Evolutionary conservation across 2,888 invertebrate genomes (phyloP).

Genomic region (Anaspis maculata): DNA sequence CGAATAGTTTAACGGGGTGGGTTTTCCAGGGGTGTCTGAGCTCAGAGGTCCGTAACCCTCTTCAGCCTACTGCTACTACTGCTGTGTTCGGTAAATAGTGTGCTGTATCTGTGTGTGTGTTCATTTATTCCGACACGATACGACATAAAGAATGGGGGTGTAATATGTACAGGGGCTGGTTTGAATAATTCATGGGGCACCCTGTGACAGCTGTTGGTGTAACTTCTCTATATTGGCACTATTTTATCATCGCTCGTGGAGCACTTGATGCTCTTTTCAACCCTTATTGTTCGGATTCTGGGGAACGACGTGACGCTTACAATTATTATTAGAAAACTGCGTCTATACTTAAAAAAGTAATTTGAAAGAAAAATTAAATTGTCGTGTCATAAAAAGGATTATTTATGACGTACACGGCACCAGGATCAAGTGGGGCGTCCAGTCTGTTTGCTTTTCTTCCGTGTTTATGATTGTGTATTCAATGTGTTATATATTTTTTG

Average conservation of each 20-base stretch:
- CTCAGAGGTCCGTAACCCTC: not conserved
- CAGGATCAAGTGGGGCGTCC: no score
- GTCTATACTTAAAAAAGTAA: no score
- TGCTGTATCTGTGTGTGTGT: constrained; percentile 14
- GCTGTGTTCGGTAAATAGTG: constrained; percentile 26
- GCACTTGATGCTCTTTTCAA: constrained; percentile 22
- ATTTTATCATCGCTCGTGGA: constrained; percentile 24
- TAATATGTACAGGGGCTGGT: constrained; percentile 31
- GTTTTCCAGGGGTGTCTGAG: constrained; percentile 4
- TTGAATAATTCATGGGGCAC: constrained; percentile 36
- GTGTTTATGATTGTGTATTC: no score
- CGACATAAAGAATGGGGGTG: constrained; percentile 34
- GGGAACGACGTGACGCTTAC: no score
- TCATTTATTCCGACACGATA: constrained; percentile 32
- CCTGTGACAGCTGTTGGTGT: constrained; percentile 32
- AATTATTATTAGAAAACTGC: no score
- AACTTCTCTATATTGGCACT: constrained; percentile 28
- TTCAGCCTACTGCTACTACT: constrained; percentile 9
- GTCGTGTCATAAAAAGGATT: no score
- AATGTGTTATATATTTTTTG: no score
- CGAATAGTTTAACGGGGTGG: constrained; percentile 32
- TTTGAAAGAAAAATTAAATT: no score
- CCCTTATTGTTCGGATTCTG: no score
- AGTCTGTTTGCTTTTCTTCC: no score
- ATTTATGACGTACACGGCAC: no score